Percentiles rank a stretch among this genome's conserved stretches.
Conservation (phyloP, 2,113 vertebrate species). For the Paracanthobrama guichenoti region DNA sequence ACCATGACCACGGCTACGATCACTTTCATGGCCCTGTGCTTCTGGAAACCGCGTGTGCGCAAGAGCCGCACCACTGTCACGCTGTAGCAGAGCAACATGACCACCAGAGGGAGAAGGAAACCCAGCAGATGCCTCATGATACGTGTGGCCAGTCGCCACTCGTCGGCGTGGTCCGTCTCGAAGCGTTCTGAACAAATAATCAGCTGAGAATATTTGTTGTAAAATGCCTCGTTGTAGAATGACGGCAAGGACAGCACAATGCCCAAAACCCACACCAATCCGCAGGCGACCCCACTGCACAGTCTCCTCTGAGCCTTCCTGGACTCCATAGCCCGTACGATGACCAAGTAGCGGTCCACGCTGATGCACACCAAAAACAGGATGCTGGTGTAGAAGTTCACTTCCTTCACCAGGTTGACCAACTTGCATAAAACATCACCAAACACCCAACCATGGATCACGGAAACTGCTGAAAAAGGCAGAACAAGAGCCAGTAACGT, state of each 20-base stretch:
- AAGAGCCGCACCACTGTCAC: conserved; percentile 68
- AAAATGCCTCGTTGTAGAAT: conserved; percentile 53
- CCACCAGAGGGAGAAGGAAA: conserved; percentile 68
- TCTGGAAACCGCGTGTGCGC: conserved; percentile 71
- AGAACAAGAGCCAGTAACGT: conserved; percentile 71
- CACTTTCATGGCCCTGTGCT: conserved; percentile 77
- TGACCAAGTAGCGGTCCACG: conserved; percentile 77
- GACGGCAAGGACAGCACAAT: conserved; percentile 69
- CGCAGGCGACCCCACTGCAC: conserved; percentile 65
- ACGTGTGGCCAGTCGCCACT: conserved; percentile 68
- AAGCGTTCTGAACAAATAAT: conserved; percentile 62
- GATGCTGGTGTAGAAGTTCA: conserved; percentile 80
- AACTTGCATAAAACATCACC: conserved; percentile 73
- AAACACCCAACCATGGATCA: conserved; percentile 72
- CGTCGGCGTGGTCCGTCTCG: conserved; percentile 43
- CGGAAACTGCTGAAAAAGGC: conserved; percentile 71
- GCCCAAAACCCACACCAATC: conserved; percentile 67
- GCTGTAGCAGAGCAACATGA: conserved; percentile 76
- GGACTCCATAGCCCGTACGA: conserved; percentile 69
- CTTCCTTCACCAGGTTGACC: conserved; percentile 68
- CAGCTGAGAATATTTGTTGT: accelerated
- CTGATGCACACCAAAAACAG: conserved; percentile 79
- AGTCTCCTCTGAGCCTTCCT: conserved; percentile 49
- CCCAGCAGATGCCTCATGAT: conserved; percentile 69
- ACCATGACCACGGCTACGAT: conserved; percentile 72